Evolutionary conservation across 2,113 vertebrate genomes (phyloP).

Genomic region (Grallaria varia): DNA sequence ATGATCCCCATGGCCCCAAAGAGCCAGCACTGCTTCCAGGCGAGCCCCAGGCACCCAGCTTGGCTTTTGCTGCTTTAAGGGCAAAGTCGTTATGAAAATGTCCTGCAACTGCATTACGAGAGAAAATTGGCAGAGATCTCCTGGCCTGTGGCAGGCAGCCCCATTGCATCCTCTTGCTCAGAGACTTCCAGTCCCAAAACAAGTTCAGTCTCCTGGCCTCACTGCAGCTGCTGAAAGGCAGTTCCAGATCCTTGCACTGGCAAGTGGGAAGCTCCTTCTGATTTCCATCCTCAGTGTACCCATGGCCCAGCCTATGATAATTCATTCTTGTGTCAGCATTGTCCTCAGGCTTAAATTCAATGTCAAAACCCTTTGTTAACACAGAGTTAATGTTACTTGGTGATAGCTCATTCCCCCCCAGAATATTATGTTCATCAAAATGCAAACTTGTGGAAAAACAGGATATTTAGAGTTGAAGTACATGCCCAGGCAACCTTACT

Average conservation of each 20-base stretch:
- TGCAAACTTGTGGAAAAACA: conserved; percentile 47
- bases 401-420: conserved; percentile 37
- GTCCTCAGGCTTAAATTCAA: conserved; percentile 55
- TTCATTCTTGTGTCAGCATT: conserved; percentile 13
- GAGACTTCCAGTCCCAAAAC: neutral
- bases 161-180: neutral
- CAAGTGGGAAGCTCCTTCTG: conserved; percentile 13
- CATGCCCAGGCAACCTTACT: conserved; percentile 12
- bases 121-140: neutral
- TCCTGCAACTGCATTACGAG: neutral
- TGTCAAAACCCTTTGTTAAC: conserved; percentile 61
- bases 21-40: neutral
- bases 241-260: neutral
- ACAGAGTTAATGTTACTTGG: conserved; percentile 67
- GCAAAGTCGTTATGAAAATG: neutral
- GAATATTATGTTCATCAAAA: conserved; percentile 58
- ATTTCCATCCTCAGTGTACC: neutral
- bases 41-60: neutral
- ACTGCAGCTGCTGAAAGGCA: neutral
- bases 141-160: neutral
- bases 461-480: conserved; percentile 49
- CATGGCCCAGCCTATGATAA: neutral
- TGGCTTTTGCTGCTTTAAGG: neutral
- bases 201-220: neutral
- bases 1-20: neutral